These are phyloP conservation scores for Sinocyclocheilus rhinocerous DNA, from an alignment of 2,113 vertebrate genomes.

Conservation along the genomic window DNA sequence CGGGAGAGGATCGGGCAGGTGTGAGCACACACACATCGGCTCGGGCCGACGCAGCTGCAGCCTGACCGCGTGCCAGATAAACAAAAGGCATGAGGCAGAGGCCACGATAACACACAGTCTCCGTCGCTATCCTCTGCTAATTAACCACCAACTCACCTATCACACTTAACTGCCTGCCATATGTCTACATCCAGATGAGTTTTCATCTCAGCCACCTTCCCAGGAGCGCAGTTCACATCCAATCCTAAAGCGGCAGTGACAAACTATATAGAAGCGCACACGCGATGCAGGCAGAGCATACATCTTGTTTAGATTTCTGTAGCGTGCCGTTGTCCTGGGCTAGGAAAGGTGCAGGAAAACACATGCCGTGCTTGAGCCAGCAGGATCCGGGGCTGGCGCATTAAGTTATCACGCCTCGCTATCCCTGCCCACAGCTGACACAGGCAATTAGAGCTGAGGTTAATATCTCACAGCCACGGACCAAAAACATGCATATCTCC, in stretches of 20 bases:
- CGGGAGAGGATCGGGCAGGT: slow-evolving; percentile 52
- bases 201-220: slow-evolving; percentile 42
- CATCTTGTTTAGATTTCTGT: slow-evolving; percentile 41
- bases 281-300: not conserved
- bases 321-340: not conserved
- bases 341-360: slow-evolving; percentile 11
- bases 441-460: slow-evolving; percentile 55
- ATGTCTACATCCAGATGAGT: slow-evolving; percentile 48
- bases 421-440: slow-evolving; percentile 50
- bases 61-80: slow-evolving; percentile 43
- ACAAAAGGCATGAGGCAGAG: slow-evolving; percentile 50
- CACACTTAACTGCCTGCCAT: slow-evolving; percentile 27
- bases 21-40: slow-evolving; percentile 41
- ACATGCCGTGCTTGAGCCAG: slow-evolving; percentile 49
- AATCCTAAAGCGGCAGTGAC: slow-evolving; percentile 29
- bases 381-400: slow-evolving; percentile 38
- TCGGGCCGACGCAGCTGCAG: slow-evolving; percentile 52
- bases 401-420: slow-evolving; percentile 50
- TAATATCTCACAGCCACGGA: slow-evolving; percentile 34
- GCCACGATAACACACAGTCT: slow-evolving; percentile 35
- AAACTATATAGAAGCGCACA: slow-evolving; percentile 26
- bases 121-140: slow-evolving; percentile 19
- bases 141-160: slow-evolving; percentile 41
- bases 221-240: slow-evolving; percentile 11
- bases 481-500: slow-evolving; percentile 41